Conservation (phyloP, 2,797 vertebrate genomes). For the Acanthopagrus latus region DNA sequence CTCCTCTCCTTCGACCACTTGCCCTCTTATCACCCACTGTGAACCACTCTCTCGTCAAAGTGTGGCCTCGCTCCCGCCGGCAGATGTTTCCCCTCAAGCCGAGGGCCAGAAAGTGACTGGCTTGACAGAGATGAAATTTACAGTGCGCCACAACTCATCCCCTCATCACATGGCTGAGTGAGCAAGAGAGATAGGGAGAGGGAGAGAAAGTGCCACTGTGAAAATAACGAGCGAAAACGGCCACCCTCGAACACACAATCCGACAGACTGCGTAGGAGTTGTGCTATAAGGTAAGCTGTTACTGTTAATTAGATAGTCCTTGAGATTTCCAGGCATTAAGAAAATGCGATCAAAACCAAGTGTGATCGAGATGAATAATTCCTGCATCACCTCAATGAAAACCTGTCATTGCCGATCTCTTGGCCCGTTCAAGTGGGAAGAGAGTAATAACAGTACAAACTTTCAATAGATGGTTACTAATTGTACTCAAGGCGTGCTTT, state of each 20-base stretch:
- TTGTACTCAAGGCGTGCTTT: conserved; percentile 4
- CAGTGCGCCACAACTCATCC: conserved; percentile 70
- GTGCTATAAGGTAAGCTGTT: conserved; percentile 36
- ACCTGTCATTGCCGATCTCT: background rate
- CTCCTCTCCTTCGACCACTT: conserved; percentile 38
- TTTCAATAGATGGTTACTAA: conserved; percentile 7
- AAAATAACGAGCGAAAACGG: conserved; percentile 65
- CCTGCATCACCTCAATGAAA: conserved; percentile 24
- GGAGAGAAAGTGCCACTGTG: conserved; percentile 28
- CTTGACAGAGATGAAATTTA: conserved; percentile 76
- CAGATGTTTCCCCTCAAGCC: conserved; percentile 76
- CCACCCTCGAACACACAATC: conserved; percentile 13
- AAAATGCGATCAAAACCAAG: conserved; percentile 36
- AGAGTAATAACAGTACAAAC: background rate
- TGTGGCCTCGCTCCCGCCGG: conserved; percentile 47
- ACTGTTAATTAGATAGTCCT: conserved; percentile 44
- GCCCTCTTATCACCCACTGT: conserved; percentile 26
- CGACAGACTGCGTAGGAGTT: conserved; percentile 37
- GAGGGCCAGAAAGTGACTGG: conserved; percentile 67
- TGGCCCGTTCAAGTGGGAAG: conserved; percentile 7
- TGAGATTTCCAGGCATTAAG: conserved; percentile 13
- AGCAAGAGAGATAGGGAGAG: conserved; percentile 36
- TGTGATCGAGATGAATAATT: conserved; percentile 54
- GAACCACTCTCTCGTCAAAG: conserved; percentile 32
- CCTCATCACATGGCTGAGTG: conserved; percentile 63